A percentile compares a stretch with the other conserved stretches of the same genome.
These are phyloP conservation scores for Sinocyclocheilus grahami DNA, from an alignment of 2,113 vertebrate genomes.

Conservation along the genomic window DNA sequence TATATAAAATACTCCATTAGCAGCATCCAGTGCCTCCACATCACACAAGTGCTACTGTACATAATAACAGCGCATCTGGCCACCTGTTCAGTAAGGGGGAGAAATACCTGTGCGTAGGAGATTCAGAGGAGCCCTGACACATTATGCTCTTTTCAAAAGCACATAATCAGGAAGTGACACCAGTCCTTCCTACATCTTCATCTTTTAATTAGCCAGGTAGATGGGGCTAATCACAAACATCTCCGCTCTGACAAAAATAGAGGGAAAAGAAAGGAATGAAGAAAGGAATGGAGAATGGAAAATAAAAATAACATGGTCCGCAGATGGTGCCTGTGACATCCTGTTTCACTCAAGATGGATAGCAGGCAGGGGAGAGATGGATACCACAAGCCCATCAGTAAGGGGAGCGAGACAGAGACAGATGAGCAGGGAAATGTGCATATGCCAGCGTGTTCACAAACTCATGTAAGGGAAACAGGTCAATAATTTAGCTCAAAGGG, in stretches of 20 bases:
- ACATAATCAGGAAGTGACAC: slow-evolving; percentile 32
- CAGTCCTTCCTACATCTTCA: slow-evolving; percentile 1
- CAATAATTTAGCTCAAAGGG: too few species aligned
- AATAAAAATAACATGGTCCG: slow-evolving; percentile 37
- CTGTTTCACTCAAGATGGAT: slow-evolving; percentile 48
- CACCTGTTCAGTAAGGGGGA: slow-evolving; percentile 33
- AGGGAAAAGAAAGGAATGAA: neutral
- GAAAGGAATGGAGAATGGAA: slow-evolving; percentile 2
- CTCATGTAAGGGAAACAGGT: too few species aligned
- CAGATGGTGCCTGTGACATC: slow-evolving; percentile 47
- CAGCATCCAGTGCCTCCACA: neutral
- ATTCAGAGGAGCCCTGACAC: slow-evolving; percentile 10
- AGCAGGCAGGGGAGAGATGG: slow-evolving; percentile 7
- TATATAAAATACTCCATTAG: neutral
- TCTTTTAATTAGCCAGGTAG: slow-evolving; percentile 41
- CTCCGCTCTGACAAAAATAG: slow-evolving; percentile 24
- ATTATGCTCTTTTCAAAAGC: neutral
- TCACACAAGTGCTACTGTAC: neutral
- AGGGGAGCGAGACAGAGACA: slow-evolving; percentile 39
- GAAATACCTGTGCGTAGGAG: slow-evolving; percentile 13
- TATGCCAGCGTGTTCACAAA: slow-evolving; percentile 33
- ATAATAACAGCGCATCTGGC: neutral
- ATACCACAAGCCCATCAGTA: slow-evolving; percentile 53
- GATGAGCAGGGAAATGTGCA: slow-evolving; percentile 39
- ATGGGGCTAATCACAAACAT: slow-evolving; percentile 36